Percentiles rank a stretch among this genome's conserved stretches.
Evolutionary conservation across 2,888 invertebrate species (phyloP).

Genomic region (Sclerodermus sp.): DNA sequence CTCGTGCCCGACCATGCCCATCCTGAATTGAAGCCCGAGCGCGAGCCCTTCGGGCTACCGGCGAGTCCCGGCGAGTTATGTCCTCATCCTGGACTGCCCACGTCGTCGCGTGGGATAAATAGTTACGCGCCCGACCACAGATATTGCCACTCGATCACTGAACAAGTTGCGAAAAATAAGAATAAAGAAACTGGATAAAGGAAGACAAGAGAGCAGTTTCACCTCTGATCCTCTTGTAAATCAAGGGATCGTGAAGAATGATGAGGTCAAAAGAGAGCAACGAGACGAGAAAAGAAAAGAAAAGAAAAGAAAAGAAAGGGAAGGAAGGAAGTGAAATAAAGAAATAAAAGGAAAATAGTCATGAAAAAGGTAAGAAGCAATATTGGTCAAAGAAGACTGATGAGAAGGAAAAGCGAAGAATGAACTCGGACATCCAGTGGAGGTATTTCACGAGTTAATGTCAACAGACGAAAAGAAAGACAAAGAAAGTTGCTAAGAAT

Average conservation of each 20-base stretch:
- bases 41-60: constrained; percentile 1
- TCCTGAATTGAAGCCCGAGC: constrained; percentile 33
- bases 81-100: constrained; percentile 15
- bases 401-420: too few species aligned
- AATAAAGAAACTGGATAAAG: too few species aligned
- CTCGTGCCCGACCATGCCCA: constrained; percentile 40
- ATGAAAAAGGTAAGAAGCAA: too few species aligned
- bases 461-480: too few species aligned
- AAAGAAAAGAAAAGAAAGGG: constrained; percentile 11
- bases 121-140: constrained; percentile 26
- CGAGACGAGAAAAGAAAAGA: constrained; percentile 16
- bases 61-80: not conserved
- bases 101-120: constrained; percentile 29
- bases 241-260: constrained; percentile 11
- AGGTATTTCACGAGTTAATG: not conserved
- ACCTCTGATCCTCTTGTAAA: constrained; percentile 5
- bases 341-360: too few species aligned
- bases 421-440: too few species aligned
- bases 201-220: too few species aligned
- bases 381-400: too few species aligned
- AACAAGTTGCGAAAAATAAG: constrained; percentile 13
- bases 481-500: constrained; percentile 12
- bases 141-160: constrained; percentile 29
- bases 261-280: constrained; percentile 14
- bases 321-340: constrained; percentile 13